Percentiles rank a stretch among this genome's conserved stretches.
Conservation (phyloP, 2,113 vertebrate genomes). For the Onychostoma macrolepis region DNA sequence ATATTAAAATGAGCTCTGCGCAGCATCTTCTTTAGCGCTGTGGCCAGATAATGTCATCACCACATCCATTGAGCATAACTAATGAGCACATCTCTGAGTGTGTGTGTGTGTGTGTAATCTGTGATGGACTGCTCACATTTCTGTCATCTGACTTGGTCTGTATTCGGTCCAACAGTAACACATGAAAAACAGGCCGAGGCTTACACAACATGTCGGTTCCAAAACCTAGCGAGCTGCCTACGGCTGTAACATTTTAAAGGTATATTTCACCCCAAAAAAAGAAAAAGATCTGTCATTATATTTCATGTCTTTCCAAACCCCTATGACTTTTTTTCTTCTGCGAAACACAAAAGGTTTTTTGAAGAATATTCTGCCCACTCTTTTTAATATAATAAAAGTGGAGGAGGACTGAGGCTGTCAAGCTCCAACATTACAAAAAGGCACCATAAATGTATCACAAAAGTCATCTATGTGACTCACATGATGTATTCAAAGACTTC, state of each 20-base stretch:
- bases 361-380: conserved; percentile 19
- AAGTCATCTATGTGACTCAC: background rate
- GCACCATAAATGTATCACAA: background rate
- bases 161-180: conserved; percentile 34
- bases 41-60: conserved; percentile 39
- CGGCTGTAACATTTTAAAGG: background rate
- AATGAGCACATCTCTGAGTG: conserved; percentile 25
- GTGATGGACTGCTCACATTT: conserved; percentile 52
- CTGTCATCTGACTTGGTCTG: conserved; percentile 27
- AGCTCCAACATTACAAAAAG: conserved; percentile 3
- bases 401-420: conserved; percentile 20
- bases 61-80: conserved; percentile 31
- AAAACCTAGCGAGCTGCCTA: background rate
- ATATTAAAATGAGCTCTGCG: conserved; percentile 11
- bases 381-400: conserved; percentile 21
- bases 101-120: conserved; percentile 30
- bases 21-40: conserved; percentile 9
- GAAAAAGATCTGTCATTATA: background rate
- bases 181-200: conserved; percentile 37
- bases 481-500: background rate
- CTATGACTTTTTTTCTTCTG: background rate
- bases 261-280: too few relatives aligned
- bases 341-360: background rate
- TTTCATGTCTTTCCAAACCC: conserved; percentile 11
- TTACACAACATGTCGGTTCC: background rate